phyloP scores from a whole-genome alignment of 2,888 invertebrate genomes.

The Leistus spinibarbis region DNA sequence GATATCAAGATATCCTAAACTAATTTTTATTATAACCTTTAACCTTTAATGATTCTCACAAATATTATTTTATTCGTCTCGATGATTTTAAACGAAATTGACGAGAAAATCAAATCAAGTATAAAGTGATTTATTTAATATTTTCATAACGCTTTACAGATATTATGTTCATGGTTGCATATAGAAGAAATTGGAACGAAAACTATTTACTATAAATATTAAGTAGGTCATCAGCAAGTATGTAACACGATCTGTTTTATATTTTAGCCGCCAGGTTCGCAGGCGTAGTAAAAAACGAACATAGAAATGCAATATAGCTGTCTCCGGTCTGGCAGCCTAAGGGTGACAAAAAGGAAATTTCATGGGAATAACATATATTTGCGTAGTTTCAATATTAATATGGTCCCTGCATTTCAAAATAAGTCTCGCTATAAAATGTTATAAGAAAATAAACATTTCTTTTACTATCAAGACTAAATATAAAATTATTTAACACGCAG shows the following conservation, averaged over 20 bases:
- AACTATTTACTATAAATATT: neutral
- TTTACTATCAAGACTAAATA: too few species aligned
- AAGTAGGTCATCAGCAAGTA: neutral
- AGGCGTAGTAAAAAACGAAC: neutral
- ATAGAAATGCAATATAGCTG: slow-evolving; percentile 8
- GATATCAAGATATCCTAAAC: too few species aligned
- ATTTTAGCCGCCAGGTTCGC: neutral
- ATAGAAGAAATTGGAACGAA: neutral
- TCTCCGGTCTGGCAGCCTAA: neutral
- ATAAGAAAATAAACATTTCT: too few species aligned
- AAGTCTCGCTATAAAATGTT: too few species aligned
- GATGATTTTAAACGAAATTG: neutral
- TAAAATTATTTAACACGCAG: too few species aligned
- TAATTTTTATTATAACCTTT: too few species aligned
- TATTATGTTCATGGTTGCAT: neutral
- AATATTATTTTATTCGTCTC: neutral
- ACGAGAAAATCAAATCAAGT: neutral
- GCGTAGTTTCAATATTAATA: neutral
- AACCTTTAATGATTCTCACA: neutral
- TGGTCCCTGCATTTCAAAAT: neutral
- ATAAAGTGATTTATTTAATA: neutral
- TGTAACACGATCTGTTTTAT: neutral
- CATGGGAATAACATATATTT: neutral
- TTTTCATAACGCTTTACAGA: neutral
- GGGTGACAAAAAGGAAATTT: neutral